Evolutionary conservation across 2,113 vertebrate species (phyloP).

Genomic region (Bucco capensis): DNA sequence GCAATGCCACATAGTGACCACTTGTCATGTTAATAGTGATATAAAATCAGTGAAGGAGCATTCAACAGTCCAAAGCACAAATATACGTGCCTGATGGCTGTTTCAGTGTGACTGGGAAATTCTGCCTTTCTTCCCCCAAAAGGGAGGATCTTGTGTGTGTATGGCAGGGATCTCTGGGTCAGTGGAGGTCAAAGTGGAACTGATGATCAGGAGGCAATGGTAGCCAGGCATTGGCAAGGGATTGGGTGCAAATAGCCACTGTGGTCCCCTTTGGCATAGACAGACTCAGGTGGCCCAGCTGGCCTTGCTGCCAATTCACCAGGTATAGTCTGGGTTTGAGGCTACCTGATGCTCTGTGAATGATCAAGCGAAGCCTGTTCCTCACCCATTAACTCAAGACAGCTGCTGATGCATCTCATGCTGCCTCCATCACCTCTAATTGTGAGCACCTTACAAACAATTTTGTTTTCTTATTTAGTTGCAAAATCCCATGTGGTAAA

Average conservation of each 20-base stretch:
- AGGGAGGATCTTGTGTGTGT: not conserved
- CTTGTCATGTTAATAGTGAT: not conserved
- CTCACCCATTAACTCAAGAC: not conserved
- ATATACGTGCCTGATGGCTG: not conserved
- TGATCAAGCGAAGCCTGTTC: not conserved
- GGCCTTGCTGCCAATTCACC: not conserved
- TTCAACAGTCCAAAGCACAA: not conserved
- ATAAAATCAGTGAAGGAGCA: not conserved
- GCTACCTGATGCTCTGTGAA: not conserved
- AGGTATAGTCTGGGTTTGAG: not conserved
- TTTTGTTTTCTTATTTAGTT: not conserved
- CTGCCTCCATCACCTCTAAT: not conserved
- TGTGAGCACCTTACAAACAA: not conserved
- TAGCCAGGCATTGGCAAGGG: not conserved
- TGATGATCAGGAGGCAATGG: accelerated
- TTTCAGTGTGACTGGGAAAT: not conserved
- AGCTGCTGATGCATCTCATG: not conserved
- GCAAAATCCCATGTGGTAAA: not conserved
- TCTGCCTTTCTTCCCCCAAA: not conserved
- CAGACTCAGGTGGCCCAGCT: not conserved
- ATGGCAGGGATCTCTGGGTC: not conserved
- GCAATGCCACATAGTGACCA: not conserved
- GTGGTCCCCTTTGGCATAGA: not conserved
- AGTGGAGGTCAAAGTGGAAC: not conserved
- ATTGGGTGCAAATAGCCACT: too few species aligned